phyloP scores from a whole-genome alignment of 2,888 invertebrate genomes.

The Molanna angustata region DNA sequence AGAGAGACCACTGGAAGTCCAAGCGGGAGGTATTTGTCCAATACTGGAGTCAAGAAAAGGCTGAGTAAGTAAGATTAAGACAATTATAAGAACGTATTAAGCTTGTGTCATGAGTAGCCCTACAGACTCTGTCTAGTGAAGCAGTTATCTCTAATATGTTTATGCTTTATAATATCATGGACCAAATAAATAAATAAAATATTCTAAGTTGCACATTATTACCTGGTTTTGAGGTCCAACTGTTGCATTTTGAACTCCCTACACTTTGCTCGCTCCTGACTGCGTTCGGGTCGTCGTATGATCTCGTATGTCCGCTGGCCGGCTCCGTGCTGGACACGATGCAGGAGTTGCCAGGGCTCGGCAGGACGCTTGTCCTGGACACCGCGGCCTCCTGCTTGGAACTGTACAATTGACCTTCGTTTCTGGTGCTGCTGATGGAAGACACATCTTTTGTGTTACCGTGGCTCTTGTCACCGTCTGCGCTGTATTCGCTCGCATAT shows the following conservation, averaged over 20 bases:
- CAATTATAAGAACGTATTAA: too few species aligned
- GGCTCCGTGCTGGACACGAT: constrained; percentile 31
- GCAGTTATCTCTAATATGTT: too few species aligned
- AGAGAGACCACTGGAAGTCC: too few species aligned
- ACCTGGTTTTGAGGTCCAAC: constrained; percentile 26
- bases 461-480: neutral
- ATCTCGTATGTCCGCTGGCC: constrained; percentile 12
- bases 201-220: too few species aligned
- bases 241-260: constrained; percentile 4
- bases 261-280: constrained; percentile 7
- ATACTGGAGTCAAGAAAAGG: too few species aligned
- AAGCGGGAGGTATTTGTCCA: too few species aligned
- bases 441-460: neutral
- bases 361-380: constrained; percentile 17
- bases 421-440: constrained; percentile 10
- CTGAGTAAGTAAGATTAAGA: too few species aligned
- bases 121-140: too few species aligned
- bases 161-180: too few species aligned
- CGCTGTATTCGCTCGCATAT: neutral
- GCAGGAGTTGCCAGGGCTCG: constrained; percentile 28
- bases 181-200: too few species aligned
- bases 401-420: neutral
- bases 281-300: constrained; percentile 5
- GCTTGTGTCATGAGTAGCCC: too few species aligned
- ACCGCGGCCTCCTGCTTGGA: constrained; percentile 7